Conservation (phyloP, 2,113 vertebrate species). For the Tichodroma muraria region DNA sequence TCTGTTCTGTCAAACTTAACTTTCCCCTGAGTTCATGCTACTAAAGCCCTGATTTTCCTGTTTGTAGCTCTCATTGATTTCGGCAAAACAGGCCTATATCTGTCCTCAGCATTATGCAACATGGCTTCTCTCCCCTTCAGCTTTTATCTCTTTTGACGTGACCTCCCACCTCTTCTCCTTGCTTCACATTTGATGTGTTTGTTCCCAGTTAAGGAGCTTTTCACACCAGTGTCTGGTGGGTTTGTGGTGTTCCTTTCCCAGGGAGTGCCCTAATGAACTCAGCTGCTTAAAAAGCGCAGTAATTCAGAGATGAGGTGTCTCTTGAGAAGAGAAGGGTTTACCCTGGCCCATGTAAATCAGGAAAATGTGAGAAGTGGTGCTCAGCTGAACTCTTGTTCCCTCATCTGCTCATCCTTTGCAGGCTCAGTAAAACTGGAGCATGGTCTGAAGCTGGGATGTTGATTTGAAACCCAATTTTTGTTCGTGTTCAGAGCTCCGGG, state of each 20-base stretch:
- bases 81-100: neutral
- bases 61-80: neutral
- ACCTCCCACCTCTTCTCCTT: neutral
- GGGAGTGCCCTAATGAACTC: neutral
- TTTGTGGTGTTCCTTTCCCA: neutral
- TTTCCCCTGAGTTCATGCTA: neutral
- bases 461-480: neutral
- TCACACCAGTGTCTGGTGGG: neutral
- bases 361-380: neutral
- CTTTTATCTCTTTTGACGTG: neutral
- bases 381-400: neutral
- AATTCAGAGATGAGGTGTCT: neutral
- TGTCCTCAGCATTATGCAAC: neutral
- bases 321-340: neutral
- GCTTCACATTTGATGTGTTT: neutral
- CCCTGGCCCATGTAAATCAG: neutral
- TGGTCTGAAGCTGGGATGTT: neutral
- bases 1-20: neutral
- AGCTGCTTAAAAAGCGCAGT: rapidly evolving
- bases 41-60: neutral
- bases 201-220: neutral
- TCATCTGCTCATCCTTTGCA: neutral
- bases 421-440: neutral
- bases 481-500: neutral
- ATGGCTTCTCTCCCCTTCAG: neutral